Base-by-base conservation (phyloP, 2,113 vertebrate species). In the Syngnathus typhle region DNA sequence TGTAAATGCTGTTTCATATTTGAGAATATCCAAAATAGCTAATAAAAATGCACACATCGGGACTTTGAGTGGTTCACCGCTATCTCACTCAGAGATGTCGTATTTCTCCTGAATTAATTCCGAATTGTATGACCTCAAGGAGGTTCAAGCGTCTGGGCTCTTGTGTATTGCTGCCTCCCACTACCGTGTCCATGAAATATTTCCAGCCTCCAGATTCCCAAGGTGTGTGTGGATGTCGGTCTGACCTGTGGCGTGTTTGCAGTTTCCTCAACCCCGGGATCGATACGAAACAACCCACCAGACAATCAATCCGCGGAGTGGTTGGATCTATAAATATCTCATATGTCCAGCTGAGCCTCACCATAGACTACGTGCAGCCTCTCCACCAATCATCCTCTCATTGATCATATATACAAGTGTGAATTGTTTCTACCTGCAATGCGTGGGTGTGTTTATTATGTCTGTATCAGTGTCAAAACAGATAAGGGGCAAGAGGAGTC, bases 321-420 rank as follows among this genome's bases (percentile, higher is more conserved):
- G 44, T 65, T 37, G 46, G 69, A 85, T 87, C 82, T 73, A 82
- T 87, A 83, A 81, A 82, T 86, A 84, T 84, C 78, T 77, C 78
- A 77, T 83, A 76, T 77, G 80, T 83, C 74, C 77, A 78, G 72
- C 75, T 79, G 71, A 83, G 71, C 64, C 78, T 52, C 54, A 43
- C n/a, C 60, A 43, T 43, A 68, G 73, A 77, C 75, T 67, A 64
- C 65, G 67, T 73, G 36, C 81, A 74, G 56, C 58, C 65, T 78
- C 67, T 72, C 67, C 77, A 64, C 52, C 60, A 73, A 69, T 84
- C 71, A 81, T 80, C 77, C 69, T 75, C 60, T 44, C 60, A 88
- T 81, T 82, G 74, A 82, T 84, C 79, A 86, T 54, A 74, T 43
- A 76, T 39, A 64, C 76, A 85, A 55, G 65, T 54, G 68, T 74